A percentile compares a stretch with the other conserved stretches of the same genome.
These are phyloP conservation scores for Ginglymostoma cirratum DNA, from an alignment of 2,113 vertebrate genomes.

Conservation along the genomic window DNA sequence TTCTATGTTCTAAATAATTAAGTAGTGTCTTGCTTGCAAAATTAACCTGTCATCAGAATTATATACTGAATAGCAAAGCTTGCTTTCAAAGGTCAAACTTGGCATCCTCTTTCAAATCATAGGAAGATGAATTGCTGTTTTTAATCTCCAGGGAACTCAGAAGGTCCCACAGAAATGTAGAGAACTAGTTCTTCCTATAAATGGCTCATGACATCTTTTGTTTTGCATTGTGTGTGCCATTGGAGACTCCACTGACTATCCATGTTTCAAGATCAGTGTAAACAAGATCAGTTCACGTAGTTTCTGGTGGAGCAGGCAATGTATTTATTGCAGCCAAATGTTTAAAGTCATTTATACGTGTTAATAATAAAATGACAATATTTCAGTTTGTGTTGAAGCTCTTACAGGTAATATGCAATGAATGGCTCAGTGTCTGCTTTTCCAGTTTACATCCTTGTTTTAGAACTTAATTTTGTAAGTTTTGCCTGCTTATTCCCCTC, in stretches of 20 bases:
- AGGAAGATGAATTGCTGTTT: conserved; percentile 1
- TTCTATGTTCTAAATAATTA: neutral
- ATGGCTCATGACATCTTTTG: conserved; percentile 34
- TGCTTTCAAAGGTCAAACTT: neutral
- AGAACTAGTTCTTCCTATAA: conserved; percentile 12
- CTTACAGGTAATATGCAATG: neutral
- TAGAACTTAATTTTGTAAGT: no score
- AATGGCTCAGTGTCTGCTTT: neutral
- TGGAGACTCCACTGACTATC: conserved; percentile 20
- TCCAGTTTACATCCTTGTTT: neutral
- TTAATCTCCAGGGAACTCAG: neutral
- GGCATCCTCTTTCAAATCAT: neutral
- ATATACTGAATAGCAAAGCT: neutral
- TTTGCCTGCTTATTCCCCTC: neutral
- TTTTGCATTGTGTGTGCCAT: conserved; percentile 21
- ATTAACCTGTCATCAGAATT: neutral
- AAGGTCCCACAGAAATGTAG: conserved; percentile 3
- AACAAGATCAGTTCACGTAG: neutral
- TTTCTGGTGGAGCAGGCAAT: neutral
- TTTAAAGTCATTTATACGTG: neutral
- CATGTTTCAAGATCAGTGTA: neutral
- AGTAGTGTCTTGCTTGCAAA: neutral
- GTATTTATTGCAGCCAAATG: neutral
- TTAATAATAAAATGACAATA: neutral
- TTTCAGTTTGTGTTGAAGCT: neutral